These are phyloP conservation scores for Xenentodon cancila DNA, from an alignment of 2,797 vertebrate genomes.

Conservation along the genomic window DNA sequence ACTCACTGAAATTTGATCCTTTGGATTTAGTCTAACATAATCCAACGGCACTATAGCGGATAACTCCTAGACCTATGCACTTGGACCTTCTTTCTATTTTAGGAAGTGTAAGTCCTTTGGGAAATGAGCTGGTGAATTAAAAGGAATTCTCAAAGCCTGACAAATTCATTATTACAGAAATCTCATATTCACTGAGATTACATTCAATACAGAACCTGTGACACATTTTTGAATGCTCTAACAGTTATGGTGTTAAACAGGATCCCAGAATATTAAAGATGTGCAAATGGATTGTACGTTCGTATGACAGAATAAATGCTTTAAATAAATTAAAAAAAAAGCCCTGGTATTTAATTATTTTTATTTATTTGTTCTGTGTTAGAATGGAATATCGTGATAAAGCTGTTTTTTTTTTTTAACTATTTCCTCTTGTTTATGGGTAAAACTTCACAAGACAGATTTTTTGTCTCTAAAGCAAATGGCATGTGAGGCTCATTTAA, in stretches of 20 bases:
- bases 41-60: conserved; percentile 77
- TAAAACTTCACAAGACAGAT: too few species aligned
- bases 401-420: not conserved
- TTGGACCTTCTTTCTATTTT: conserved; percentile 76
- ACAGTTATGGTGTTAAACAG: conserved; percentile 20
- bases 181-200: conserved; percentile 63
- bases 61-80: conserved; percentile 76
- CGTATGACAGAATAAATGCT: not conserved
- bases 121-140: conserved; percentile 74
- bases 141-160: conserved; percentile 62
- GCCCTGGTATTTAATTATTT: too few species aligned
- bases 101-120: conserved; percentile 71
- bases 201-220: conserved; percentile 35
- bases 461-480: too few species aligned
- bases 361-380: too few species aligned
- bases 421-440: too few species aligned
- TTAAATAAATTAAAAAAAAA: too few species aligned
- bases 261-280: conserved; percentile 22
- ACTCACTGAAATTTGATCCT: conserved; percentile 80
- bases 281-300: conserved; percentile 24
- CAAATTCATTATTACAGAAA: conserved; percentile 66
- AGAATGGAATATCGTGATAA: too few species aligned
- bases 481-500: too few species aligned
- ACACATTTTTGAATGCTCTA: conserved; percentile 49
- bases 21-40: conserved; percentile 75